Evolutionary conservation across 2,113 vertebrate genomes (phyloP).

Genomic region (Hemiscyllium ocellatum): DNA sequence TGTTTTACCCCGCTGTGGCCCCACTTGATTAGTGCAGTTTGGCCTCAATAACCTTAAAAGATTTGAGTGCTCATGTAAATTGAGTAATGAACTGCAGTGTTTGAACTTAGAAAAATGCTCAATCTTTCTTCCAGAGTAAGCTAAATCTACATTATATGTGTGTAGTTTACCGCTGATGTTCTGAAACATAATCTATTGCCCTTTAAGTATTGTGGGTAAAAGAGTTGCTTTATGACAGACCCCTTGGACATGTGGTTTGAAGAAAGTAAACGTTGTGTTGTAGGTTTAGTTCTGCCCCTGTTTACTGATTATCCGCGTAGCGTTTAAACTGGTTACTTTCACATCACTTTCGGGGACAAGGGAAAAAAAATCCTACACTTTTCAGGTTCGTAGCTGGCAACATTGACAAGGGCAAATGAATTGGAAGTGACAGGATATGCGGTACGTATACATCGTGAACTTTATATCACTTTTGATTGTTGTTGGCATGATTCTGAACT

Average conservation of each 20-base stretch:
- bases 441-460: neutral
- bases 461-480: neutral
- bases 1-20: slow-evolving; percentile 34
- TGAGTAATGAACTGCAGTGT: neutral
- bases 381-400: neutral
- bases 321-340: neutral
- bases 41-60: slow-evolving; percentile 23
- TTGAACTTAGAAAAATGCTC: neutral
- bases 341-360: neutral
- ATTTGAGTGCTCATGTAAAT: neutral
- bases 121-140: too few relatives aligned
- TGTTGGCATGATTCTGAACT: neutral
- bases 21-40: slow-evolving; percentile 23
- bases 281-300: neutral
- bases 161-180: neutral
- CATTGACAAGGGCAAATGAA: neutral
- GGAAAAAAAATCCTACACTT: neutral
- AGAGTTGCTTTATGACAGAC: neutral
- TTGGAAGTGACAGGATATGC: slow-evolving; percentile 13
- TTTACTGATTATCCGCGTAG: neutral
- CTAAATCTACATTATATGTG: neutral
- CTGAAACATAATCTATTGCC: slow-evolving; percentile 25
- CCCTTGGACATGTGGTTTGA: slow-evolving; percentile 1
- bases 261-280: neutral
- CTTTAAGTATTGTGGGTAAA: slow-evolving; percentile 37